Conservation (phyloP, 1,140 invertebrate species). For the fruit fly (Drosophila melanogaster) region DNA sequence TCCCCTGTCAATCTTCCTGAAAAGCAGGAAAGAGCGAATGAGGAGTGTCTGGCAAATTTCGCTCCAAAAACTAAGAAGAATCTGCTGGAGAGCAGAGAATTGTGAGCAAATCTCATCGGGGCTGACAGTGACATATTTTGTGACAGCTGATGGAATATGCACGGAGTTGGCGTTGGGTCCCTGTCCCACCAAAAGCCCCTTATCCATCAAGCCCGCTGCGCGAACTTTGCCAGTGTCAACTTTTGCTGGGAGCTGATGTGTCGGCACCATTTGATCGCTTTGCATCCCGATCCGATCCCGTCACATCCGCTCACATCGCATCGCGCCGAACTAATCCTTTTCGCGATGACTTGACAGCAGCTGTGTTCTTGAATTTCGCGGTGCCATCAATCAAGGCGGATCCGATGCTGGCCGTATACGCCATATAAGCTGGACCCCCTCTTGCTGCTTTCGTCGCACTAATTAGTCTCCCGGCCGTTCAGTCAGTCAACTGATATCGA, state of each 20-base stretch:
- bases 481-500: slow-evolving; percentile 53
- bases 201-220: slow-evolving; percentile 69
- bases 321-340: slow-evolving; percentile 78
- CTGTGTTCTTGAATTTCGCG: slow-evolving; percentile 83
- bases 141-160: slow-evolving; percentile 84
- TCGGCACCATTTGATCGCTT: slow-evolving; percentile 80
- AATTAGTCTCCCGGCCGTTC: slow-evolving; percentile 72
- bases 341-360: slow-evolving; percentile 84
- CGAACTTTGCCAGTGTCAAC: slow-evolving; percentile 74
- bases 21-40: slow-evolving; percentile 29
- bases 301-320: slow-evolving; percentile 8
- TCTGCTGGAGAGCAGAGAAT: slow-evolving; percentile 41
- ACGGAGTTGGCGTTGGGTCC: slow-evolving; percentile 61
- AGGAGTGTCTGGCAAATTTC: slow-evolving; percentile 17
- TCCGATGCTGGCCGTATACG: slow-evolving; percentile 44
- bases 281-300: slow-evolving; percentile 13
- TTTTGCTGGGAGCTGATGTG: slow-evolving; percentile 74
- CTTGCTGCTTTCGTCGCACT: slow-evolving; percentile 59
- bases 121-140: slow-evolving; percentile 84
- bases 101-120: slow-evolving; percentile 73
- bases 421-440: slow-evolving; percentile 17
- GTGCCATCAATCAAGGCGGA: slow-evolving; percentile 83
- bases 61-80: slow-evolving; percentile 37
- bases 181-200: slow-evolving; percentile 4
- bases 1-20: slow-evolving; percentile 80